A percentile compares a stretch with the other conserved stretches of the same genome.
These are phyloP conservation scores for Chamaetylas fuelleborni DNA, from an alignment of 2,113 vertebrate species.

Conservation along the genomic window DNA sequence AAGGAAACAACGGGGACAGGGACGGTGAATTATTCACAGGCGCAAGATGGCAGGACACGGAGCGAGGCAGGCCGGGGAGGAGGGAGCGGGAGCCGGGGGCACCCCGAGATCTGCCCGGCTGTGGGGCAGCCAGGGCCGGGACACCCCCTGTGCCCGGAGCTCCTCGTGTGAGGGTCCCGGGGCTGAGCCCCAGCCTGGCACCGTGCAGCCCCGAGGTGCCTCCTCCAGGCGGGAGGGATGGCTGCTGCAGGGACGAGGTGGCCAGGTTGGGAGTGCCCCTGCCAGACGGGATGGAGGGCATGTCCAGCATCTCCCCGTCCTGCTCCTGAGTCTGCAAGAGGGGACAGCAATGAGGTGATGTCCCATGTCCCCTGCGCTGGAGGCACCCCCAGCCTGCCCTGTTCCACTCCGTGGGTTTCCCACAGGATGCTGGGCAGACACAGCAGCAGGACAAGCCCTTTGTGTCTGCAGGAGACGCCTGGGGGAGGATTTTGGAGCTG, in stretches of 20 bases:
- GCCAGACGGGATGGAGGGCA: fast-evolving
- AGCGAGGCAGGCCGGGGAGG: not conserved
- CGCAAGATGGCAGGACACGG: not conserved
- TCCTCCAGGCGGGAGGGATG: not conserved
- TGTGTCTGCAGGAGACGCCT: not conserved
- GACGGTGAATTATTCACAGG: slow-evolving; percentile 59
- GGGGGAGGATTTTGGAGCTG: not conserved
- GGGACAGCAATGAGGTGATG: no score
- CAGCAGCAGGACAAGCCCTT: not conserved
- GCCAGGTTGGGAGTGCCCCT: fast-evolving
- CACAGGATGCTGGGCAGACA: not conserved
- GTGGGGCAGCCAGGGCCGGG: fast-evolving
- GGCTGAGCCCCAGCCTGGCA: not conserved
- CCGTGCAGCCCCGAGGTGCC: not conserved
- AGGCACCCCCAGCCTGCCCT: no score
- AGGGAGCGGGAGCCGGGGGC: fast-evolving
- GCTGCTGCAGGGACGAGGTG: not conserved
- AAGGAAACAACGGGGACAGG: slow-evolving; percentile 46
- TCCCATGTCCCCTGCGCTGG: fast-evolving
- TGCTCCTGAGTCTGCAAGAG: fast-evolving
- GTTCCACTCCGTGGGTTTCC: fast-evolving
- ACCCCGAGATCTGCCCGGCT: not conserved
- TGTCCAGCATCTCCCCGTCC: not conserved
- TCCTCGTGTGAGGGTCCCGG: fast-evolving
- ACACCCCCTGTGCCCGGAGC: fast-evolving